A percentile compares a stretch with the other conserved stretches of the same genome.
Conservation (phyloP, 2,113 vertebrate species). For the Pleuronectes platessa region DNA sequence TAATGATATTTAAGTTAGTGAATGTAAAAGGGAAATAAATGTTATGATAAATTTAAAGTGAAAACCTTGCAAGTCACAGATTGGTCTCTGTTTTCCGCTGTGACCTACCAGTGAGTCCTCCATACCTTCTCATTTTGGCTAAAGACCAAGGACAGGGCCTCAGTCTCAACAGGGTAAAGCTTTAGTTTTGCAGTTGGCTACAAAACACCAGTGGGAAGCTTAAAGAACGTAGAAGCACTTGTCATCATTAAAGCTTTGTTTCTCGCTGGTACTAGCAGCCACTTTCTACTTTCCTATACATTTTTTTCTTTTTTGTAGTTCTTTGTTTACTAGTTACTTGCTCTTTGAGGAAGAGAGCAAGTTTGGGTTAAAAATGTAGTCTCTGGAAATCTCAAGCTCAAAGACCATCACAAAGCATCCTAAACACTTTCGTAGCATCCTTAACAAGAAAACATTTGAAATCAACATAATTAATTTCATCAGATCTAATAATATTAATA, state of each 20-base stretch:
- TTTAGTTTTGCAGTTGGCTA: constrained; percentile 63
- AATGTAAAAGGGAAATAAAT: background rate
- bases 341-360: constrained; percentile 18
- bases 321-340: constrained; percentile 47
- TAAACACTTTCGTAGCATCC: constrained; percentile 55
- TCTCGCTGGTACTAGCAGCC: constrained; percentile 71
- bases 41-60: background rate
- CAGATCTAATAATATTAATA: constrained; percentile 54
- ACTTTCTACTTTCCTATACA: constrained; percentile 67
- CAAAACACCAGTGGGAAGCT: constrained; percentile 32
- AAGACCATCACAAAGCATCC: constrained; percentile 35
- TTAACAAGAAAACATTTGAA: constrained; percentile 48
- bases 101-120: constrained; percentile 17
- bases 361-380: constrained; percentile 1
- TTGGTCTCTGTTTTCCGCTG: constrained; percentile 18
- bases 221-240: constrained; percentile 35
- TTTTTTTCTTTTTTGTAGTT: constrained; percentile 39
- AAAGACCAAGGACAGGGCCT: constrained; percentile 13
- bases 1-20: background rate
- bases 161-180: constrained; percentile 71
- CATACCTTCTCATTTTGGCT: constrained; percentile 47
- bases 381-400: constrained; percentile 32
- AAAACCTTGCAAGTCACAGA: constrained; percentile 10
- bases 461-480: constrained; percentile 15
- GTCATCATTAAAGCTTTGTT: constrained; percentile 73